A percentile compares a stretch with the other conserved stretches of the same genome.
Conservation (phyloP, 1,140 invertebrate species). For the Drosophila melanogaster region Release_6_plus_ISO1_MT NT_033779.5:18259001-18259500, state of each 20-base stretch:
- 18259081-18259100: conserved; percentile 76
- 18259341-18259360: not conserved
- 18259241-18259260: conserved; percentile 25
- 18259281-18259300: conserved; percentile 39
- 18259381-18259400: too few species aligned
- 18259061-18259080: conserved; percentile 61
- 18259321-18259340: not conserved
- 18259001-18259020: conserved; percentile 56
- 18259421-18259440: too few species aligned
- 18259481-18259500: not conserved
- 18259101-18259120: conserved; percentile 69
- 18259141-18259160: conserved; percentile 51
- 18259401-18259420: too few species aligned
- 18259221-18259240: not conserved
- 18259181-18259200: conserved; percentile 57
- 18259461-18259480: not conserved
- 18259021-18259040: conserved; percentile 73
- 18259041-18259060: conserved; percentile 9
- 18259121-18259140: conserved; percentile 81
- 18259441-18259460: not conserved
- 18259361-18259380: too few species aligned
- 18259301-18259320: conserved; percentile 10
- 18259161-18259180: conserved; percentile 40
- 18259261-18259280: conserved; percentile 49
- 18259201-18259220: conserved; percentile 48